Conservation (phyloP, 2,888 invertebrate species). For the Callimorpha dominula region DNA sequence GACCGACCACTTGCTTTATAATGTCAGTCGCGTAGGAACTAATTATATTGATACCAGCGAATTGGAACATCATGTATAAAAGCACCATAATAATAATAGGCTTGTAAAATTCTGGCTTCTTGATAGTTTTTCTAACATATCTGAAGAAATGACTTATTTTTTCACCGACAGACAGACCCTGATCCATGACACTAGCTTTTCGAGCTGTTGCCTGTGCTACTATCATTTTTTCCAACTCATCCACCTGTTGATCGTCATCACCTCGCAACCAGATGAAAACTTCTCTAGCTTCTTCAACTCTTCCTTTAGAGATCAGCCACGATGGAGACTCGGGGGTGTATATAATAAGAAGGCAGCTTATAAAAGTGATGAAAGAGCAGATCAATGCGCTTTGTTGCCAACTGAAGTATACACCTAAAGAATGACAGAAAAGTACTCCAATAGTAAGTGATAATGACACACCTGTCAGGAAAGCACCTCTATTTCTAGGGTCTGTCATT, state of each 20-base stretch:
- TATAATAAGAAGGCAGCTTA: conserved; percentile 82
- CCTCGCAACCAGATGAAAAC: conserved; percentile 88
- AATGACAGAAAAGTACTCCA: conserved; percentile 88
- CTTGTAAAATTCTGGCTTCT: conserved; percentile 86
- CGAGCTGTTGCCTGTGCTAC: conserved; percentile 71
- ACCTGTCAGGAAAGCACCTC: conserved; percentile 88
- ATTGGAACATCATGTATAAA: conserved; percentile 89
- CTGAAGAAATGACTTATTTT: conserved; percentile 60
- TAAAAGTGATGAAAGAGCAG: conserved; percentile 82
- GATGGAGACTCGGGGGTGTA: conserved; percentile 89
- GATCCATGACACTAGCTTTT: conserved; percentile 68
- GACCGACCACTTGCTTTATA: conserved; percentile 86
- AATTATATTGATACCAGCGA: conserved; percentile 90
- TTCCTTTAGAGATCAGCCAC: conserved; percentile 88
- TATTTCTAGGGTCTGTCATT: conserved; percentile 86
- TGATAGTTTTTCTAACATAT: conserved; percentile 65
- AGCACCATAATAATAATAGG: conserved; percentile 88
- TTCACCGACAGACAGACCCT: conserved; percentile 56
- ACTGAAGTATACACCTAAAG: conserved; percentile 86
- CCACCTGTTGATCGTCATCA: conserved; percentile 66
- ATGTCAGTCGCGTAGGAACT: conserved; percentile 90
- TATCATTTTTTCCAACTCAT: conserved; percentile 82
- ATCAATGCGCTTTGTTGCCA: conserved; percentile 87
- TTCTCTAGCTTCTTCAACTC: conserved; percentile 84
- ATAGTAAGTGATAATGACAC: conserved; percentile 87